These are phyloP conservation scores for Lacerta viridis DNA, from an alignment of 2,797 vertebrate genomes.

Conservation along the genomic window DNA sequence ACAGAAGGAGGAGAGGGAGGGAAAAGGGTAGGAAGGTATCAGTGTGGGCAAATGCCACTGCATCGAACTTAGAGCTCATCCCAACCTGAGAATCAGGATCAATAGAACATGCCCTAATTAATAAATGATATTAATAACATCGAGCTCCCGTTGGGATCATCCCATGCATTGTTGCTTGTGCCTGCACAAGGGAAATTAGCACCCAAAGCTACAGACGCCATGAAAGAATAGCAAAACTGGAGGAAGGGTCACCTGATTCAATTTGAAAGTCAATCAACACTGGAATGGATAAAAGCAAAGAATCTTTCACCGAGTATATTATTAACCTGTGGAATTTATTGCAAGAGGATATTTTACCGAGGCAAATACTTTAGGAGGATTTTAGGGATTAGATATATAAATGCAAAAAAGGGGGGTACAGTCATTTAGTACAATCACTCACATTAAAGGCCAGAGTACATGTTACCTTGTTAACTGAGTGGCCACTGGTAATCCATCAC, in stretches of 20 bases:
- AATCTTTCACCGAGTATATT: constrained; percentile 70
- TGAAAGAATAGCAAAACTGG: background rate
- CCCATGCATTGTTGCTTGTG: background rate
- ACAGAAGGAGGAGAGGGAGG: background rate
- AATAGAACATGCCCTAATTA: background rate
- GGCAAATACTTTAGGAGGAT: constrained; percentile 72
- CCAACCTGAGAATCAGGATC: background rate
- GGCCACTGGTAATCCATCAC: no score
- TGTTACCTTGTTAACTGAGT: background rate
- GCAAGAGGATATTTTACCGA: constrained; percentile 67
- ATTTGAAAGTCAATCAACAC: constrained; percentile 49
- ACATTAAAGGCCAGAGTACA: constrained; percentile 45
- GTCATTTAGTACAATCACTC: constrained; percentile 39
- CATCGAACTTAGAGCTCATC: background rate
- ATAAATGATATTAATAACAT: background rate
- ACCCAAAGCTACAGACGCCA: background rate
- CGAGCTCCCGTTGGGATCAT: no score
- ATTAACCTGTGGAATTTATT: constrained; percentile 79
- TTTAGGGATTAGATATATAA: constrained; percentile 72
- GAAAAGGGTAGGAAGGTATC: background rate
- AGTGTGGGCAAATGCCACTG: no score
- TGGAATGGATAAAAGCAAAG: constrained; percentile 66
- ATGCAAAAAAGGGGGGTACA: constrained; percentile 45
- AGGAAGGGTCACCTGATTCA: constrained; percentile 19
- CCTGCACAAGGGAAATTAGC: background rate